Evolutionary conservation across 2,113 vertebrate genomes (phyloP).

Genomic region (Eubucco bourcierii): DNA sequence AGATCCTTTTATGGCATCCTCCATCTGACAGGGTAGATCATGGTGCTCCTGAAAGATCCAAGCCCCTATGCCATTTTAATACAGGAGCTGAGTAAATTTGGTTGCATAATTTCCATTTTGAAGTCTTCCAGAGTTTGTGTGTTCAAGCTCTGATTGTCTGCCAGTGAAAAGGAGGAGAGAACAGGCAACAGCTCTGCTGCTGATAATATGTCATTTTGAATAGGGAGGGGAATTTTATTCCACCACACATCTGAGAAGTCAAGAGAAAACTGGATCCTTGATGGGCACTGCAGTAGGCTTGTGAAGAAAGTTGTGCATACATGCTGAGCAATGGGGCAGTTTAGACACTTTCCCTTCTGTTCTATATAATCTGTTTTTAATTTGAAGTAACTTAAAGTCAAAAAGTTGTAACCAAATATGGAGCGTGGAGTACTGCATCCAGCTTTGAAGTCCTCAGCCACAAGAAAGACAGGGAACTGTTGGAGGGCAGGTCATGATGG

Average conservation of each 20-base stretch:
- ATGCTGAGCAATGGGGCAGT: background rate
- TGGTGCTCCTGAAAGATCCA: background rate
- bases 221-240: background rate
- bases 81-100: background rate
- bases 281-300: background rate
- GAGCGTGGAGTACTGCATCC: background rate
- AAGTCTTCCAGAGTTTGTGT: background rate
- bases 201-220: background rate
- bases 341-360: background rate
- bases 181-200: background rate
- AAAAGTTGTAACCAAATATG: background rate
- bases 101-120: background rate
- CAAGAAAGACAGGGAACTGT: background rate
- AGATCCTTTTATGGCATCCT: background rate
- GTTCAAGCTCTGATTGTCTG: background rate
- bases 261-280: background rate
- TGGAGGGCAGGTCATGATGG: background rate
- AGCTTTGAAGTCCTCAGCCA: background rate
- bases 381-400: background rate
- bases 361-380: background rate
- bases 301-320: background rate
- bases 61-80: background rate
- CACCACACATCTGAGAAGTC: background rate
- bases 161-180: background rate
- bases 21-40: fast-evolving